Conservation (phyloP, 1,140 invertebrate species). For the Pristionchus pacificus region DNA sequence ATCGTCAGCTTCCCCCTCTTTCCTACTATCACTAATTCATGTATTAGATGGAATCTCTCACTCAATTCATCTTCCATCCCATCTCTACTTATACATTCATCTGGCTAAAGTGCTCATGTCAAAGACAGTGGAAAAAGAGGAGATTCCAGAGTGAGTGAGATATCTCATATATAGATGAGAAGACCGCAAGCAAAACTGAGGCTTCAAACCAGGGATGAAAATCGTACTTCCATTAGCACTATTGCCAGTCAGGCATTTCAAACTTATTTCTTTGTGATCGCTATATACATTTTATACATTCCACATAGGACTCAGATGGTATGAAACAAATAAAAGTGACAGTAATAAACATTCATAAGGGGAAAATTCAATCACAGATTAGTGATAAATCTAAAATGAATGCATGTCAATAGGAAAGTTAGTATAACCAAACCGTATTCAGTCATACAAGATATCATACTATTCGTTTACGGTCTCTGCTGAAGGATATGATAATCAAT, state of each 20-base stretch:
- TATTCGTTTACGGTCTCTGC: neutral
- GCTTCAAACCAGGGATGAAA: neutral
- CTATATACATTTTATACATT: neutral
- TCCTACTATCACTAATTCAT: too few species aligned
- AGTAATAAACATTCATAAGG: neutral
- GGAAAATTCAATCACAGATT: conserved; percentile 2
- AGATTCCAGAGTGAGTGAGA: too few species aligned
- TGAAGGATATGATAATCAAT: conserved; percentile 9
- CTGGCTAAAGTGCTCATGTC: too few species aligned
- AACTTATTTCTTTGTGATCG: neutral
- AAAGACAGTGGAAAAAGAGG: too few species aligned
- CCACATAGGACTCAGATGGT: neutral
- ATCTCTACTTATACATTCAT: too few species aligned
- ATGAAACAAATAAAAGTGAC: neutral
- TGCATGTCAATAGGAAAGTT: neutral
- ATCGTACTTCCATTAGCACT: conserved; percentile 1
- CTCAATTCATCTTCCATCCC: too few species aligned
- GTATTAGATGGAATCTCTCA: too few species aligned
- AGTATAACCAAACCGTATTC: neutral
- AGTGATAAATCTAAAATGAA: conserved; percentile 8
- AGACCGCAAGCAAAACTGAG: neutral
- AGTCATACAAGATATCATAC: neutral
- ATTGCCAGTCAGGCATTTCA: neutral
- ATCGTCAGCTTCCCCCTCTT: too few species aligned
- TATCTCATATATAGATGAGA: too few species aligned